Conservation (phyloP, 2,113 vertebrate species). For the Paracanthobrama guichenoti region DNA sequence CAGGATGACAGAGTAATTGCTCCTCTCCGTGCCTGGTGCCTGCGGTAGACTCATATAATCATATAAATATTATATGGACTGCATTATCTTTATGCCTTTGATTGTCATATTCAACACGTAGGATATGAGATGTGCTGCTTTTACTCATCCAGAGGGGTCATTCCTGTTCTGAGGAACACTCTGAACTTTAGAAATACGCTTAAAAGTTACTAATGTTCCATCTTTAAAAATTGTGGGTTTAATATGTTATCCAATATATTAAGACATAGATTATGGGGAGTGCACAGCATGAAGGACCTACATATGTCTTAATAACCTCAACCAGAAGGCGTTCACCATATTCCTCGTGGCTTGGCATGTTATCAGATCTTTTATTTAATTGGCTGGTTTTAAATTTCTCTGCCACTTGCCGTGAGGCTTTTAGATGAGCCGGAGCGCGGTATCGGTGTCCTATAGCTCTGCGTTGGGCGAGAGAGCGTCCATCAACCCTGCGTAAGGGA, state of each 20-base stretch:
- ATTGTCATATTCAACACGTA: conserved; percentile 14
- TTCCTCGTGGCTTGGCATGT: conserved; percentile 6
- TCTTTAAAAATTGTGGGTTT: conserved; percentile 1
- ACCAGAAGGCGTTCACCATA: conserved; percentile 20
- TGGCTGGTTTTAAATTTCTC: conserved; percentile 31
- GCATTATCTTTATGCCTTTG: conserved; percentile 17
- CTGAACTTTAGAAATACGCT: not conserved
- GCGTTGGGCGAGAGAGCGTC: not conserved
- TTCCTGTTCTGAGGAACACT: not conserved
- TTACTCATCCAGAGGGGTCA: not conserved
- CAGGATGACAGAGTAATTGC: conserved; percentile 31
- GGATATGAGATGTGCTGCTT: conserved; percentile 21
- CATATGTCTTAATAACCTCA: not conserved
- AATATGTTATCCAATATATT: not conserved
- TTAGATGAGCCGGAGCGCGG: not conserved
- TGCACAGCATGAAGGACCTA: not conserved
- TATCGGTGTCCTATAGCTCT: conserved; percentile 23
- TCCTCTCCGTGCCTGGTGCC: not conserved
- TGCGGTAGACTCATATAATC: conserved; percentile 22
- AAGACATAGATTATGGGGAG: conserved; percentile 1
- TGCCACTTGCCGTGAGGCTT: conserved; percentile 12
- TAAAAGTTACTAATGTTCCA: not conserved
- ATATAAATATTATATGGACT: conserved; percentile 40
- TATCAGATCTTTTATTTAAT: conserved; percentile 27
- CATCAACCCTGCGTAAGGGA: conserved; percentile 65